Evolutionary conservation across 2,113 vertebrate species (phyloP).

Genomic region (Urocolius indicus): DNA sequence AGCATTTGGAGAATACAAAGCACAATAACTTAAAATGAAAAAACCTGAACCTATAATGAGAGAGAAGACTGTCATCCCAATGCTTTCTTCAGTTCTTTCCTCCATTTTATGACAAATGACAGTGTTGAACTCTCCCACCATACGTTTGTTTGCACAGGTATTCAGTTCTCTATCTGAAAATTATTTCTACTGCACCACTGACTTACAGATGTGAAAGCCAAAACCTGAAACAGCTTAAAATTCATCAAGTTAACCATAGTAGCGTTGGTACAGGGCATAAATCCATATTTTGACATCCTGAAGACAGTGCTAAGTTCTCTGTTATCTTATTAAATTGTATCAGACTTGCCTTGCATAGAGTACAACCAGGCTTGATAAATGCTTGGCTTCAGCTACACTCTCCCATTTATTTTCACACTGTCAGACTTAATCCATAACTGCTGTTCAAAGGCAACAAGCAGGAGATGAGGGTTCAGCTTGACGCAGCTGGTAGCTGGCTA

Average conservation of each 20-base stretch:
- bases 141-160: rapidly evolving
- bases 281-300: conserved; percentile 52
- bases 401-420: conserved; percentile 63
- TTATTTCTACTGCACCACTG: not conserved
- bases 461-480: conserved; percentile 19
- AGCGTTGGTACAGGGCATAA: not conserved
- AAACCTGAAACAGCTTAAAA: conserved; percentile 15
- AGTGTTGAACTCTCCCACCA: not conserved
- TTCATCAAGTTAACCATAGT: conserved; percentile 25
- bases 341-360: conserved; percentile 22
- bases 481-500: conserved; percentile 30
- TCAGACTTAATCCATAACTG: conserved; percentile 63
- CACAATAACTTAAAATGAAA: too few relatives aligned
- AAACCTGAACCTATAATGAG: not conserved
- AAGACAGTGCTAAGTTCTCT: conserved; percentile 43
- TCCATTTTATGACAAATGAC: not conserved
- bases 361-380: conserved; percentile 57
- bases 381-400: conserved; percentile 31
- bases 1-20: not conserved
- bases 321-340: conserved; percentile 64
- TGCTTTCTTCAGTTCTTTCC: not conserved
- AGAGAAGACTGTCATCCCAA: not conserved
- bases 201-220: not conserved
- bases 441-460: conserved; percentile 24
- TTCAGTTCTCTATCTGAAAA: not conserved